Conservation (phyloP, 1,140 invertebrate species). For the Charaxes varanes region DNA sequence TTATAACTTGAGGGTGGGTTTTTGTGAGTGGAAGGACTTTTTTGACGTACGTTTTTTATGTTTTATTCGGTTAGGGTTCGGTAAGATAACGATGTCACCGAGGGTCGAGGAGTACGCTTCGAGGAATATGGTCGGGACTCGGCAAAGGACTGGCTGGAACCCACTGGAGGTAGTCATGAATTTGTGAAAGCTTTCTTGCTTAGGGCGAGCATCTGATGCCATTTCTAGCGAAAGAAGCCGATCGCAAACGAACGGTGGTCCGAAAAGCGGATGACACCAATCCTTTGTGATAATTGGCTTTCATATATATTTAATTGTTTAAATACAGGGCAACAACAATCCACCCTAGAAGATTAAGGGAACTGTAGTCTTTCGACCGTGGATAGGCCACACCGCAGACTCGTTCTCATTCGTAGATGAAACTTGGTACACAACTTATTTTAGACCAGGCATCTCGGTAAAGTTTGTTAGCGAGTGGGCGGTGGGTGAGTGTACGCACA, state of each 20-base stretch:
- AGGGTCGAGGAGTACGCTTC: slow-evolving; percentile 43
- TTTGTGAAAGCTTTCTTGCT: not conserved
- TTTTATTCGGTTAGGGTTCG: slow-evolving; percentile 66
- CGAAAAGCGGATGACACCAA: no score
- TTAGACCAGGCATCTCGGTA: slow-evolving; percentile 32
- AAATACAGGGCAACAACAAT: no score
- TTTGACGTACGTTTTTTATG: slow-evolving; percentile 72
- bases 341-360: no score
- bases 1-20: slow-evolving; percentile 67
- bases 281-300: no score
- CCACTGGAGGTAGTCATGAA: not conserved
- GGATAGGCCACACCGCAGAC: no score
- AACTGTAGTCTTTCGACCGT: no score
- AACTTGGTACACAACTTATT: slow-evolving; percentile 12
- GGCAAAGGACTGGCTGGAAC: not conserved
- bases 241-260: no score
- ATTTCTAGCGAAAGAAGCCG: not conserved
- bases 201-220: not conserved
- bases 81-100: slow-evolving; percentile 68
- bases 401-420: slow-evolving; percentile 6
- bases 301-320: no score
- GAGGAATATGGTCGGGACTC: slow-evolving; percentile 19
- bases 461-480: slow-evolving; percentile 52
- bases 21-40: slow-evolving; percentile 70
- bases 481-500: slow-evolving; percentile 67